These are phyloP conservation scores for Menidia beryllina DNA, from an alignment of 2,113 vertebrate genomes.

Conservation along the genomic window DNA sequence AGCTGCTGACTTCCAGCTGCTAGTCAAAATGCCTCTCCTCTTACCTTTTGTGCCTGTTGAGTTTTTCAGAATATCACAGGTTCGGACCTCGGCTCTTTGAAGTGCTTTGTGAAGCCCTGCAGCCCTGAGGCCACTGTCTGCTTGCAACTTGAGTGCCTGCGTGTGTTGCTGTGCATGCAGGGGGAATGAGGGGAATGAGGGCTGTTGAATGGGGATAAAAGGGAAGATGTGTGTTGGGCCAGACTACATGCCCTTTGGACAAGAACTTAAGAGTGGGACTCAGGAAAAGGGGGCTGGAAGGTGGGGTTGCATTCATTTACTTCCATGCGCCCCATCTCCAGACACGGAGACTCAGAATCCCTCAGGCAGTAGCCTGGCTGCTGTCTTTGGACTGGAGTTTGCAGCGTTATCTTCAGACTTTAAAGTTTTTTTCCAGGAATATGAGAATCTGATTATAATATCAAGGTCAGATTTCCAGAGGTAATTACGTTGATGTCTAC, in stretches of 20 bases:
- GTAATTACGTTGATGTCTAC: neutral
- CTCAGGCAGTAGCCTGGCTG: conserved; percentile 24
- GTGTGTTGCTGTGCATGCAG: conserved; percentile 15
- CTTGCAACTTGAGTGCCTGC: conserved; percentile 10
- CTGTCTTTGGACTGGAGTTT: neutral
- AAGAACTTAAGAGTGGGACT: conserved; percentile 17
- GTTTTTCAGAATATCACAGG: conserved; percentile 22
- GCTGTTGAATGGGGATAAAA: conserved; percentile 31
- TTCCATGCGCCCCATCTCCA: neutral
- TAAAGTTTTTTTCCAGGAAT: neutral
- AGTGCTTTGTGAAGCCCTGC: conserved; percentile 41
- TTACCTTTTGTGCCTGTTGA: conserved; percentile 35
- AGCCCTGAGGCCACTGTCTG: conserved; percentile 33
- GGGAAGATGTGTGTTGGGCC: conserved; percentile 15
- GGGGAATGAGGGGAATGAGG: conserved; percentile 8
- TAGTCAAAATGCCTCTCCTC: conserved; percentile 26
- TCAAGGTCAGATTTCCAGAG: neutral
- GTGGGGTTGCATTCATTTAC: conserved; percentile 36
- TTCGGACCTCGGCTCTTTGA: conserved; percentile 42
- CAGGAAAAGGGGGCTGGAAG: conserved; percentile 20
- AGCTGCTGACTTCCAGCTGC: neutral
- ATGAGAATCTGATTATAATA: neutral
- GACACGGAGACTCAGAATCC: conserved; percentile 6
- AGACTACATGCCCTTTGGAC: conserved; percentile 44
- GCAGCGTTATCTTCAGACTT: conserved; percentile 9